Evolutionary conservation across 2,888 invertebrate genomes (phyloP), one percentile per base, ranked within the genome.

Genomic region (Adineta ricciae): DNA sequence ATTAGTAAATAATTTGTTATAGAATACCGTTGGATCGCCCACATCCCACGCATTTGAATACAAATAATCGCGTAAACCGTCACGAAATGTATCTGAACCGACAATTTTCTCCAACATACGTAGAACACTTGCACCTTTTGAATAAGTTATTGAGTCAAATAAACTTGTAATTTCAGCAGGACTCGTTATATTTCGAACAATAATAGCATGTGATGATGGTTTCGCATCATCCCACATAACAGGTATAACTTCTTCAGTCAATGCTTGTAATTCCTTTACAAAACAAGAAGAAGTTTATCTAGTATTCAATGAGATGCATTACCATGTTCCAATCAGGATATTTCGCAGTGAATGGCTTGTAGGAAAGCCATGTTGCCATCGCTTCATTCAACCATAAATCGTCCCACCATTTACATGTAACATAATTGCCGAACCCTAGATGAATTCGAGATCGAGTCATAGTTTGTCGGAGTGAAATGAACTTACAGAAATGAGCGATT

Each of bases 191-290:
- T 85, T 83, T 72, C 52, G 54, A 27, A 49, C 56, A 32, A 84
- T 52, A n/a, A 78, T 78, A 46, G 85, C 54, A 56, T 50, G 36
- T 38, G 85, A 85, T 27, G 83, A 83, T 32, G 32, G 46, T 54
- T 78, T 83, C 2, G 83, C 85, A 73, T 85, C 85, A 82, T 85
- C 85, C 38, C 83, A 85, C 85, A 85, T 85, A 24, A 85, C 85
- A 56, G 83, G 83, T 32, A 85, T 84, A 7, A 56, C 73, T 50
- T 85, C 83, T 8, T 56, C 83, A 52, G 54, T 85, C 49, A 85
- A 85, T 46, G 52, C 83, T 82, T 85, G 85, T 49, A 54, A 73
- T 54, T 85, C 52, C 85, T 85, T 52, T 82, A 52, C 11, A 46
- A 46, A 46, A 46, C 38, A 83, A 41, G 11, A 49, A 16, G 21